These are phyloP conservation scores for Pteria penguin DNA, from an alignment of 2,888 invertebrate genomes.

Conservation along the genomic window DNA sequence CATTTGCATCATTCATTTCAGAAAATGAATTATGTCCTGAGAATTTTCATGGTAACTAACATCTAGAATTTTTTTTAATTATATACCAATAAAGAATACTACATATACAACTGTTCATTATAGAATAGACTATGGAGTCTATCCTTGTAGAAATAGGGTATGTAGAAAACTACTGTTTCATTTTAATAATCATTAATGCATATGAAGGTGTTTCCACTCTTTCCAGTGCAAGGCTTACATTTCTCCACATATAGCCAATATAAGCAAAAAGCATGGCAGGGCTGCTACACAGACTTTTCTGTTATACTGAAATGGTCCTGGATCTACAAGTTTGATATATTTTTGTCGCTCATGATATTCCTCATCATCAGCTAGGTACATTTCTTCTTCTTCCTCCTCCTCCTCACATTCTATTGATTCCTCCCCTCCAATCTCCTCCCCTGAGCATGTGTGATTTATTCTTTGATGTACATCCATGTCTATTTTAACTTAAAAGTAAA, in stretches of 20 bases:
- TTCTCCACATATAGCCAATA: constrained; percentile 73
- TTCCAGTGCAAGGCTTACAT: constrained; percentile 70
- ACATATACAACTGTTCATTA: no score
- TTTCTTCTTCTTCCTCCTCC: constrained; percentile 45
- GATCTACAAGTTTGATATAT: constrained; percentile 57
- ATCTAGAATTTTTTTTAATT: no score
- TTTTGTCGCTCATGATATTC: constrained; percentile 51
- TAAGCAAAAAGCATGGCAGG: constrained; percentile 69
- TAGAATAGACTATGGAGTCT: no score
- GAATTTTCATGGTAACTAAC: no score
- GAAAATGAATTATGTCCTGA: not conserved
- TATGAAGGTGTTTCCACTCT: no score
- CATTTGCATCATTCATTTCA: not conserved
- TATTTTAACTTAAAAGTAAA: no score
- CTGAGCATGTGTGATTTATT: constrained; percentile 32
- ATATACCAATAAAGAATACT: no score
- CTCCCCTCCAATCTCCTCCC: constrained; percentile 36
- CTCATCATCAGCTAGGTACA: constrained; percentile 55
- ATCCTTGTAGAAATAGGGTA: no score
- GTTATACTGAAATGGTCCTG: constrained; percentile 70
- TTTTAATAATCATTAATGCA: no score
- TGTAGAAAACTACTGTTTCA: no score
- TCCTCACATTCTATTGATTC: constrained; percentile 34
- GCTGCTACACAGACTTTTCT: constrained; percentile 69
- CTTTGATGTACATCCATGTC: constrained; percentile 48